Evolutionary conservation across 2,797 vertebrate species (phyloP).

Genomic region (Benthosema pterotum): DNA sequence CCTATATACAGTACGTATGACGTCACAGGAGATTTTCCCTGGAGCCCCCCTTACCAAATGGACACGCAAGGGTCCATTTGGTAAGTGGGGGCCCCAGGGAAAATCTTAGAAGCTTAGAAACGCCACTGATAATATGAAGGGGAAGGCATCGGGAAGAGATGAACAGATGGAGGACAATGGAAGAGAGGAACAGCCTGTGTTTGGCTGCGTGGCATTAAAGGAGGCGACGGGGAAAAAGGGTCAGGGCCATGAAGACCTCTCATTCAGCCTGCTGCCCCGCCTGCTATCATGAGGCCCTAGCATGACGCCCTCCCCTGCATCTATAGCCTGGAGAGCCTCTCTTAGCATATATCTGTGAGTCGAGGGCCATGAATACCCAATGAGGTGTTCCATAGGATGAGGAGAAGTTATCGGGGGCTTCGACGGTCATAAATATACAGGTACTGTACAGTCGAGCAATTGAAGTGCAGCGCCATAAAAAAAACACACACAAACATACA

Average conservation of each 20-base stretch:
- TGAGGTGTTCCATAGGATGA: conserved; percentile 40
- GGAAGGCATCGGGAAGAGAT: conserved; percentile 16
- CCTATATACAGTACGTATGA: no score
- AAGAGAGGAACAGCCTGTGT: conserved; percentile 35
- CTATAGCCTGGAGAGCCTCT: conserved; percentile 38
- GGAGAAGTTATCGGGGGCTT: conserved; percentile 35
- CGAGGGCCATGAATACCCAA: conserved; percentile 59
- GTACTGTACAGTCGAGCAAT: conserved; percentile 34
- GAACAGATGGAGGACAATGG: conserved; percentile 51
- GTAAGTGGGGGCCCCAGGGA: no score
- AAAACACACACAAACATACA: conserved; percentile 13
- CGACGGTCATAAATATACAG: conserved; percentile 50
- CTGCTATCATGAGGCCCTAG: conserved; percentile 48
- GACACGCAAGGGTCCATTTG: no score
- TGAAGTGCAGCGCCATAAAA: conserved; percentile 46
- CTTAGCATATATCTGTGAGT: conserved; percentile 61
- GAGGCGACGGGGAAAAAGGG: conserved; percentile 59
- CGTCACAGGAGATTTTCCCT: no score
- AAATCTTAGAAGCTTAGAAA: no score
- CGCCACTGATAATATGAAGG: conserved; percentile 38
- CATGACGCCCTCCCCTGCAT: conserved; percentile 26
- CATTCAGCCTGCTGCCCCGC: conserved; percentile 34
- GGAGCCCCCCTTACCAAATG: no score
- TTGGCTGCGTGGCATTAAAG: conserved; percentile 57
- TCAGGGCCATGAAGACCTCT: conserved; percentile 49